Conservation (phyloP, 2,888 invertebrate genomes). For the Drosophila emarginata region DNA sequence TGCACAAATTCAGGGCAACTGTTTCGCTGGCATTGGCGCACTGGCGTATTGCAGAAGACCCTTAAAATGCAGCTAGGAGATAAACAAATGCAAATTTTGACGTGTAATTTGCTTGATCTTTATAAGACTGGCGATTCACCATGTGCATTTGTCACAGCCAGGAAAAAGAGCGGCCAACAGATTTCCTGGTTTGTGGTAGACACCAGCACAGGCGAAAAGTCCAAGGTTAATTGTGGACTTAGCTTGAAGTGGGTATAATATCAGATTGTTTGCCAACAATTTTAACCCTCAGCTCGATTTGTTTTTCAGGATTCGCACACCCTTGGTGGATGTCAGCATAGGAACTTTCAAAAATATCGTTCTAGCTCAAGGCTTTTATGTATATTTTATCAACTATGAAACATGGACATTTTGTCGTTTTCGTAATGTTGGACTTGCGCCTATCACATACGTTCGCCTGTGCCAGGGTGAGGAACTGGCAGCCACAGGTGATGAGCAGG, state of each 20-base stretch:
- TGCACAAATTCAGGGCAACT: slow-evolving; percentile 85
- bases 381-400: slow-evolving; percentile 75
- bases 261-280: background rate
- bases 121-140: slow-evolving; percentile 61
- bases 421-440: slow-evolving; percentile 35
- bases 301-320: slow-evolving; percentile 48
- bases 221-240: slow-evolving; percentile 46
- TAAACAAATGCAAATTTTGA: slow-evolving; percentile 34
- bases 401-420: slow-evolving; percentile 66
- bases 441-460: slow-evolving; percentile 86
- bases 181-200: slow-evolving; percentile 68
- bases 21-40: slow-evolving; percentile 86
- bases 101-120: slow-evolving; percentile 74
- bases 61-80: slow-evolving; percentile 37
- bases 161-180: slow-evolving; percentile 1
- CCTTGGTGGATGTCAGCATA: slow-evolving; percentile 68
- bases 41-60: slow-evolving; percentile 82
- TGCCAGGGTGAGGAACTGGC: slow-evolving; percentile 87
- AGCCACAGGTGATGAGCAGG: slow-evolving; percentile 87
- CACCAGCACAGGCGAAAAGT: slow-evolving; percentile 52
- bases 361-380: slow-evolving; percentile 57
- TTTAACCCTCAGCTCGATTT: background rate
- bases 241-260: slow-evolving; percentile 58
- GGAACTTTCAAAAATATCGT: slow-evolving; percentile 72
- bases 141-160: slow-evolving; percentile 74